phyloP scores from a whole-genome alignment of 30 jellyfish, hydroid and myxozoan genomes.

The Cassiopea andromeda region DNA sequence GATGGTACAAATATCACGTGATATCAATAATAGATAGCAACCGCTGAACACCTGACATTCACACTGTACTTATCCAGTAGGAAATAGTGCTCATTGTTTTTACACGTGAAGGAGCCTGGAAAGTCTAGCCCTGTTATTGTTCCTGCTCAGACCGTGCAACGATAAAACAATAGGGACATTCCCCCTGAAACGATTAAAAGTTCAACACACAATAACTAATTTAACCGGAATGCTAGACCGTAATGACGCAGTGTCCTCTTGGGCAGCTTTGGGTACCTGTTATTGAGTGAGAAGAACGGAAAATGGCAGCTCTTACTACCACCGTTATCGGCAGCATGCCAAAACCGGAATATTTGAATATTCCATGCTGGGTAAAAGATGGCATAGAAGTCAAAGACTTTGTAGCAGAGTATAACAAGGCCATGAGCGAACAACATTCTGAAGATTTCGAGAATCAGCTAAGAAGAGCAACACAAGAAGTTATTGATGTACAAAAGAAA shows the following conservation, averaged over 20 bases:
- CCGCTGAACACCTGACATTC: too few species aligned
- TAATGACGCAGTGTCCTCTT: neutral
- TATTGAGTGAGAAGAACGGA: neutral
- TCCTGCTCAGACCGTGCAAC: neutral
- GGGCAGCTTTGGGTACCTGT: neutral
- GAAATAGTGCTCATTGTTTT: too few species aligned
- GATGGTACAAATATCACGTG: too few species aligned
- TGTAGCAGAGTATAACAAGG: conserved; percentile 64
- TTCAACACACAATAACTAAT: neutral
- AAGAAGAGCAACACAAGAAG: conserved; percentile 68
- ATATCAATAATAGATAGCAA: too few species aligned
- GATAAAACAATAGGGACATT: neutral
- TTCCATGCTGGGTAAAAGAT: conserved; percentile 79
- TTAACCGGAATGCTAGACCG: neutral
- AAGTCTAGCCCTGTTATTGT: neutral
- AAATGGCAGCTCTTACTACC: conserved; percentile 56
- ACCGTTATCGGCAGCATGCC: conserved; percentile 91
- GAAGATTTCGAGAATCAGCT: conserved; percentile 61
- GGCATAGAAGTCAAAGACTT: conserved; percentile 73
- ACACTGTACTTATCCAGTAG: too few species aligned
- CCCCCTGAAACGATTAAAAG: neutral
- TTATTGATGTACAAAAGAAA: conserved; percentile 50
- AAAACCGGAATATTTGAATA: conserved; percentile 65
- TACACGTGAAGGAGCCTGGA: too few species aligned
- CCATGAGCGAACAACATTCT: conserved; percentile 16